Base-by-base conservation (phyloP, 2,113 vertebrate species). In the Rhadina sibilatrix region DNA sequence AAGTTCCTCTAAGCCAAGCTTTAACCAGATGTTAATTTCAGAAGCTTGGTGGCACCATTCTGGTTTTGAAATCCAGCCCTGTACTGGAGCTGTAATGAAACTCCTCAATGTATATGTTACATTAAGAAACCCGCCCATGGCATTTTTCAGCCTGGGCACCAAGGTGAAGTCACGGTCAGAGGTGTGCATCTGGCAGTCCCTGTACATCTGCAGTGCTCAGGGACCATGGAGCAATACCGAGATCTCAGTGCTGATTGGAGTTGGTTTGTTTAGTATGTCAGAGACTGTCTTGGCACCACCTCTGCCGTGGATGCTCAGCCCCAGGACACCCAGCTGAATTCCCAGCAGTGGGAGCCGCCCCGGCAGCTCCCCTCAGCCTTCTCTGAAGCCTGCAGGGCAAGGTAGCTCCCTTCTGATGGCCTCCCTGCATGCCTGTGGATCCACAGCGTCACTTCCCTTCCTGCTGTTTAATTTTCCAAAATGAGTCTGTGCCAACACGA, bases 371-470 rank as follows among this genome's bases (percentile, higher is more conserved):
- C 27, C 38, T 23, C 25, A 24, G 56, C 24, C 56, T 56, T 53
- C 74, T 49, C 37, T 25, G 42, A 82, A 66, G 42, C 50, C 72
- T 72, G 33, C 59, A 60, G 72, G 78, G n/a, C 56, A 40, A 76
- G n/a, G 44, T 64, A 83, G 7, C 68, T 87, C 46, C 74, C 42
- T 87, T 42, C 77, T 31, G 31, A 33, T 5, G 6, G 60, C 59
- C 74, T 49, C 70, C 38, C 46, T 74, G 64, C 37, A 15, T 4
- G 0, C 56, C 60, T 23, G 35, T n/a, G 42, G 25, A 87, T 28
- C 38, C 7, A 1, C 0, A 0, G n/a, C 0, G 0, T 35, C 25
- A 3, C 47, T 61, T 74, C 46, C 69, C 24, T 91, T 28, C 52
- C 20, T 25, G 24, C 40, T 93, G 46, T 89, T 87, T 72, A 28